These are phyloP conservation scores for Sphaerophoria taeniata DNA, from an alignment of 2,888 invertebrate species.

Conservation along the genomic window DNA sequence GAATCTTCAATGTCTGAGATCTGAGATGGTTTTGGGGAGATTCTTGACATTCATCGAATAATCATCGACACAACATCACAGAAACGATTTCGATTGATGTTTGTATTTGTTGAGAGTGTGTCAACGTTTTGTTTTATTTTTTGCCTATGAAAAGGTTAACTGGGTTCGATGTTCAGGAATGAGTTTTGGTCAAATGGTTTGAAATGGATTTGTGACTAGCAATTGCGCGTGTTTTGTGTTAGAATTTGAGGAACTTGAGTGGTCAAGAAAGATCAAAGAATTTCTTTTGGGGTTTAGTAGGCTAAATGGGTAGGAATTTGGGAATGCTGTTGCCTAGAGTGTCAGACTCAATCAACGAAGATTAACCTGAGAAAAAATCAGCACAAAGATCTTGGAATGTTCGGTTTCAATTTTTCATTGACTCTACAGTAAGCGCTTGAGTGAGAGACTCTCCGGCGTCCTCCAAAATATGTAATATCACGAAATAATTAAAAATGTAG, in stretches of 20 bases:
- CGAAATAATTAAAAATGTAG: no score
- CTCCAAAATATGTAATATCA: no score
- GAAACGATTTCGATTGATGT: conserved; percentile 26
- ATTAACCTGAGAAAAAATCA: no score
- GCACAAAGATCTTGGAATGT: no score
- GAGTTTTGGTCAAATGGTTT: conserved; percentile 50
- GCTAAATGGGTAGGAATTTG: conserved; percentile 11
- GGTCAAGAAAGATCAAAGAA: conserved; percentile 35
- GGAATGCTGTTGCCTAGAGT: neutral
- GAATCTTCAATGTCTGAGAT: conserved; percentile 50
- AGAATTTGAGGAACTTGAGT: conserved; percentile 38
- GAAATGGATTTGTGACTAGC: conserved; percentile 24
- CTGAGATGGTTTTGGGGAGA: conserved; percentile 65
- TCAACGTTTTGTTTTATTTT: conserved; percentile 39
- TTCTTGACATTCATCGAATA: conserved; percentile 76
- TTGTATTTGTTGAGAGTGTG: conserved; percentile 15
- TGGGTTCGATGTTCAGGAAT: conserved; percentile 31
- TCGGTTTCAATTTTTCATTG: no score
- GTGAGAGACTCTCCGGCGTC: no score
- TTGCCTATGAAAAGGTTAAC: conserved; percentile 31
- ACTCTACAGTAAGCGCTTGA: no score
- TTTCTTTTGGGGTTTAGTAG: conserved; percentile 15
- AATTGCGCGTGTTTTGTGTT: conserved; percentile 23
- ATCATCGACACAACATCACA: conserved; percentile 52
- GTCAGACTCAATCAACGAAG: no score